A percentile compares a stretch with the other conserved stretches of the same genome.
Evolutionary conservation across 2,888 invertebrate species (phyloP).

Genomic region (Oscheius sp.): DNA sequence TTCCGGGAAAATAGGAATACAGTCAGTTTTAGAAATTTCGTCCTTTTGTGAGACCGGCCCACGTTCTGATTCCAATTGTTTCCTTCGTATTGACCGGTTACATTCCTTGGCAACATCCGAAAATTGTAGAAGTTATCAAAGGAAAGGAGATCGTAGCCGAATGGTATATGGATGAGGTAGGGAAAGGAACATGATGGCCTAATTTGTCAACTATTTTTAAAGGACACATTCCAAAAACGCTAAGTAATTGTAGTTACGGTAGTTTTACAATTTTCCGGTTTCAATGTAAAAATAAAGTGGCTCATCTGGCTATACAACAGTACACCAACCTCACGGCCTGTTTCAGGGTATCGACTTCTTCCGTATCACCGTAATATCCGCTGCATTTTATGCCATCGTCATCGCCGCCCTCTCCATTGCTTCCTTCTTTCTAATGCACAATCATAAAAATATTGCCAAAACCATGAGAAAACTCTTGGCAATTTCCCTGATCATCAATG

Average conservation of each 20-base stretch:
- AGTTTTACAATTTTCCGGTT: no score
- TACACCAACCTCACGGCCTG: no score
- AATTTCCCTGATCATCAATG: background rate
- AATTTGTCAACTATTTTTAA: no score
- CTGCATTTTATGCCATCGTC: background rate
- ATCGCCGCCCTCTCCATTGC: background rate
- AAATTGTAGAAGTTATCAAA: background rate
- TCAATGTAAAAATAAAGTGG: no score
- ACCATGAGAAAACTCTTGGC: background rate
- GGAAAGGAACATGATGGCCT: no score
- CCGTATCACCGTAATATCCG: background rate
- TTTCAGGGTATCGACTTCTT: background rate
- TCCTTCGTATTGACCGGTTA: background rate
- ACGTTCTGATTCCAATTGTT: background rate
- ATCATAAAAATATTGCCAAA: background rate
- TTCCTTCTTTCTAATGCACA: background rate
- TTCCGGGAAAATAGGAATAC: background rate
- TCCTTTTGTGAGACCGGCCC: background rate
- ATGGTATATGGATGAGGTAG: conserved; percentile 1
- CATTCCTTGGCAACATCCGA: conserved; percentile 1
- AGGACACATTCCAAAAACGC: no score
- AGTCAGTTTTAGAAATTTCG: background rate
- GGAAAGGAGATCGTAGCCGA: background rate
- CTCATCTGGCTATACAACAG: no score
- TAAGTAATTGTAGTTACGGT: no score